Conservation (phyloP, 2,888 invertebrate genomes). For the Anthoptus insignis region DNA sequence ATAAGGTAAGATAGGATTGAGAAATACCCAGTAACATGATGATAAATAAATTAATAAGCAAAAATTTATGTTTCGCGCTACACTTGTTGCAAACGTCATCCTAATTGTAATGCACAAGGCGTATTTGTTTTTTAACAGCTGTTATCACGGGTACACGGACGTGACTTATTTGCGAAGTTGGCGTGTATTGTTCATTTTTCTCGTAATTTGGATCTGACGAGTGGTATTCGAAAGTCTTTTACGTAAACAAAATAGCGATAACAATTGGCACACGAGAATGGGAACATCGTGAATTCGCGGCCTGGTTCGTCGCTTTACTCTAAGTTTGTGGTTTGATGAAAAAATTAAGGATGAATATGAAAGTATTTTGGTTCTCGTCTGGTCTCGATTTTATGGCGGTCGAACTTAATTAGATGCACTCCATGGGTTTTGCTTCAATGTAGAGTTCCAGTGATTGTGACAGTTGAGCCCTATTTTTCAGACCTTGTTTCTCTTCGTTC, state of each 20-base stretch:
- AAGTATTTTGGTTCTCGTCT: conserved; percentile 34
- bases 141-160: conserved; percentile 17
- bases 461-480: too few species aligned
- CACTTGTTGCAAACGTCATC: conserved; percentile 3
- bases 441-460: too few species aligned
- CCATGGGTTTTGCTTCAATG: too few species aligned
- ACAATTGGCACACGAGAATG: conserved; percentile 20
- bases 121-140: conserved; percentile 11
- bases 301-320: conserved; percentile 44
- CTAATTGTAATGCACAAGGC: conserved; percentile 13
- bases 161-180: conserved; percentile 27
- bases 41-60: background rate
- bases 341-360: conserved; percentile 42
- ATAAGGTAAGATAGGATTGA: background rate
- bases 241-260: conserved; percentile 1
- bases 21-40: background rate
- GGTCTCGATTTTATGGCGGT: conserved; percentile 2
- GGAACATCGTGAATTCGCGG: conserved; percentile 38
- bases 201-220: conserved; percentile 6
- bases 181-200: conserved; percentile 11
- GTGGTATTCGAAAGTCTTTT: background rate
- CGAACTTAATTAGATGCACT: conserved; percentile 13
- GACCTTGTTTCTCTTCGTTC: too few species aligned
- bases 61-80: conserved; percentile 3
- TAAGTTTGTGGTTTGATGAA: conserved; percentile 40